Base-by-base conservation (phyloP, 2,888 invertebrate species). In the Tillus elongatus region DNA sequence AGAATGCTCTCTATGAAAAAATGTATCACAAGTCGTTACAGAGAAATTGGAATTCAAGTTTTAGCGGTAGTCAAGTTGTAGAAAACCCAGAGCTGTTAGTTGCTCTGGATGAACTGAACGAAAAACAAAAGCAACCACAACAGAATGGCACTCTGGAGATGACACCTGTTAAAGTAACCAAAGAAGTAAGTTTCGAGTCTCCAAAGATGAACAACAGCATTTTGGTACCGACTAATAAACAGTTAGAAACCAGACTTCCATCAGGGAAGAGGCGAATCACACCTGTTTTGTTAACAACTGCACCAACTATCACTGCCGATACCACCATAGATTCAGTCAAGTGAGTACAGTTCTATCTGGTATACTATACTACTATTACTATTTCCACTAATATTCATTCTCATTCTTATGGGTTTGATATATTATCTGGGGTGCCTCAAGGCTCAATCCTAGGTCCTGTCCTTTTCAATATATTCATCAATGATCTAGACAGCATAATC, bases 241-340 rank as follows among this genome's bases (percentile, higher is more conserved):
- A 96, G 73, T 88, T 93, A 13, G 95, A 96, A 69, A 92, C 90
- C 0, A 74, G 89, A 45, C 87, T 92, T 2, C 84, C 91, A 1
- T 95, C 96, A 67, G 98, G 97, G 16, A 86, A 90, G 65, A 71
- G 97, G 28, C 74, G 97, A 43, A 98, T 98, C 48, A 97, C 95
- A 4, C 97, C 97, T 0, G 89, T 97, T 67, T 92, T 91, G 61
- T 82, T 97, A 53, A 88, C 91, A 12, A 45, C 58, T 3, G 47
- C 49, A 2, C 50, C 56, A 10, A 47, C 52, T 4, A 19, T 6
- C n/a, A 19, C 24, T 19, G 24, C 24, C 6, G 24, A n/a, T 19
- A n/a, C n/a, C 24, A 19, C n/a, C 6, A 19, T n/a, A n/a, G 24
- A 19, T n/a, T 19, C 24, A 8, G n/a, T 19, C n/a, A 19, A n/a